These are phyloP conservation scores for Engraulis encrasicolus DNA, from an alignment of 2,113 vertebrate species.

Conservation along the genomic window DNA sequence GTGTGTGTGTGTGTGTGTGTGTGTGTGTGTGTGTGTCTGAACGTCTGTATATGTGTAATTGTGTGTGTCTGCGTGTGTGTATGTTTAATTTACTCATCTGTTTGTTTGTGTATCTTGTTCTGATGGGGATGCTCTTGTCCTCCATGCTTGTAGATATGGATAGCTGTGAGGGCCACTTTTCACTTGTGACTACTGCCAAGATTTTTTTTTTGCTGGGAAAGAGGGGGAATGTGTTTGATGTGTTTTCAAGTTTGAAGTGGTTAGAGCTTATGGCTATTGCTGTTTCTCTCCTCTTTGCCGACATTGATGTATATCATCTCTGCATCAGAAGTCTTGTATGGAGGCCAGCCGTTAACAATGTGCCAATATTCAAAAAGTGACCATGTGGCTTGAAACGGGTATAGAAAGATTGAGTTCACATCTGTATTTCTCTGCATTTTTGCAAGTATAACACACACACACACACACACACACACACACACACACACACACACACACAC, in stretches of 20 bases:
- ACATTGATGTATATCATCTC: not conserved
- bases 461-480: slow-evolving; percentile 7
- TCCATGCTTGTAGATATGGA: not conserved
- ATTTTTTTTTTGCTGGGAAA: slow-evolving; percentile 16
- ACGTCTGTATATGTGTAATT: too few species aligned
- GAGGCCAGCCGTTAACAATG: not conserved
- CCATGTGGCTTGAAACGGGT: not conserved
- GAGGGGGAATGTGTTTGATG: slow-evolving; percentile 19
- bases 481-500: slow-evolving; percentile 8
- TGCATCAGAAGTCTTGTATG: too few species aligned
- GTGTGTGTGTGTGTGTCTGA: too few species aligned
- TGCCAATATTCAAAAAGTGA: not conserved
- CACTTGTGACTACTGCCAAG: slow-evolving; percentile 1
- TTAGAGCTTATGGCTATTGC: slow-evolving; percentile 9
- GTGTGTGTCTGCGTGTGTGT: not conserved
- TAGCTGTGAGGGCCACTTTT: slow-evolving; percentile 8
- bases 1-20: not conserved
- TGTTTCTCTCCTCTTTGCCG: not conserved
- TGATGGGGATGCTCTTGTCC: not conserved
- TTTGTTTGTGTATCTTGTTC: not conserved
- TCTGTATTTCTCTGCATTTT: not conserved
- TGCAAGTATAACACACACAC: slow-evolving; percentile 6
- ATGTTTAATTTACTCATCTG: slow-evolving; percentile 25
- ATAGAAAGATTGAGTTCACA: too few species aligned
- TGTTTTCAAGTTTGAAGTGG: not conserved